Conservation (phyloP, 64 coral and sea anemone genomes). For the Pocillopora damicornis region DNA sequence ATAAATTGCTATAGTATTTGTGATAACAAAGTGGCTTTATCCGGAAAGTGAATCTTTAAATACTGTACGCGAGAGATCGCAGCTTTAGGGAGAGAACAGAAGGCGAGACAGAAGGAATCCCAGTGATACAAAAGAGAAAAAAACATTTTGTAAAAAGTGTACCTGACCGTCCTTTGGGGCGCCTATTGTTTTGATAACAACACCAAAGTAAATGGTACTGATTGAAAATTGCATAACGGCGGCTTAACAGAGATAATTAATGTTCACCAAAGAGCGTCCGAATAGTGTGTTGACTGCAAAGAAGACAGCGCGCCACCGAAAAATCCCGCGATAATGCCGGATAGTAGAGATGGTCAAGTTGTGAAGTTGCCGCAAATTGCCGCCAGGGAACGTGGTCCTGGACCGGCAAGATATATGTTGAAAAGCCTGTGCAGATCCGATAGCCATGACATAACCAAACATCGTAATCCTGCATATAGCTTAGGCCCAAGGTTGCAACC, state of each 20-base stretch:
- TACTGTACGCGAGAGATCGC: too few relatives aligned
- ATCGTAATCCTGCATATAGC: constrained; percentile 49
- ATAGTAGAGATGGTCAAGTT: constrained; percentile 30
- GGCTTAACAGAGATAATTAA: not conserved
- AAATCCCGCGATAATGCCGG: constrained; percentile 41
- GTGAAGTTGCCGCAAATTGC: constrained; percentile 55
- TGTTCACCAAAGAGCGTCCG: not conserved
- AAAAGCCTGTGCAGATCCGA: constrained; percentile 26
- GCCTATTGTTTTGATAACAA: not conserved
- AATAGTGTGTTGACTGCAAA: not conserved
- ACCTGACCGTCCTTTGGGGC: not conserved
- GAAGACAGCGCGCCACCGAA: not conserved
- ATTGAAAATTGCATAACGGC: constrained; percentile 1
- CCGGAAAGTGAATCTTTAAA: too few relatives aligned
- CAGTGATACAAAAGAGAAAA: too few relatives aligned
- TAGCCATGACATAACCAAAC: constrained; percentile 51
- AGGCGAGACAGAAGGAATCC: too few relatives aligned
- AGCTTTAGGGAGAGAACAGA: too few relatives aligned
- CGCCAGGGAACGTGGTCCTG: constrained; percentile 60
- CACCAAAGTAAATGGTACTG: not conserved
- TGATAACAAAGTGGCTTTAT: too few relatives aligned
- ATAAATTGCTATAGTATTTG: too few relatives aligned
- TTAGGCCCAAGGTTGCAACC: constrained; percentile 41
- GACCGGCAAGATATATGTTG: constrained; percentile 50
- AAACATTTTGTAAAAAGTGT: not conserved